Conservation (phyloP, 2,113 vertebrate species). For the Gadus macrocephalus region DNA sequence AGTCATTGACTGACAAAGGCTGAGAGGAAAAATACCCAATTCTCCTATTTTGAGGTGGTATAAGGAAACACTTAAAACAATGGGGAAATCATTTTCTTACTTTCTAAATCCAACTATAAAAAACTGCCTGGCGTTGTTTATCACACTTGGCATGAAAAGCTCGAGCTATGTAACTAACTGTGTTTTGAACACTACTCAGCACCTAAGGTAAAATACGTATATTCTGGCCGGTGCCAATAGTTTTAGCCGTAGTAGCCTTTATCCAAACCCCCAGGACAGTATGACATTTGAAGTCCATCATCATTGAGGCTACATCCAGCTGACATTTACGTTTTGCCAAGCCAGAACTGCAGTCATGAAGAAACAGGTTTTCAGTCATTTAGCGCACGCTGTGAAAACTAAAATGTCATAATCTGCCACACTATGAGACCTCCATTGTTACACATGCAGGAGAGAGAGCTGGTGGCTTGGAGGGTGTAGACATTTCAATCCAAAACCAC, state of each 20-base stretch:
- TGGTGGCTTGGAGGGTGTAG: conserved; percentile 47
- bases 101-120: too few relatives aligned
- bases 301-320: conserved; percentile 41
- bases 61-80: too few relatives aligned
- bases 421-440: conserved; percentile 59
- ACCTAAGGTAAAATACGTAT: not conserved
- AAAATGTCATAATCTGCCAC: conserved; percentile 51
- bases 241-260: not conserved
- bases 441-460: conserved; percentile 47
- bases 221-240: not conserved
- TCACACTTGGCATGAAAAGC: too few relatives aligned
- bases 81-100: too few relatives aligned
- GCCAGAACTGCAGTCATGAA: conserved; percentile 41
- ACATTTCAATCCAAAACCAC: conserved; percentile 63
- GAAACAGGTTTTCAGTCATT: conserved; percentile 57
- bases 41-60: not conserved
- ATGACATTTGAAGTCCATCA: conserved; percentile 13
- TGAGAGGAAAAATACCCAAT: conserved; percentile 18
- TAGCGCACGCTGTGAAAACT: conserved; percentile 54
- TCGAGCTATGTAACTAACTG: too few relatives aligned
- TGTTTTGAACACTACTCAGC: conserved; percentile 1
- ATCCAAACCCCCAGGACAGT: conserved; percentile 2
- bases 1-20: conserved; percentile 20
- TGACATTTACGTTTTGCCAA: conserved; percentile 52
- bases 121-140: too few relatives aligned